A percentile compares a stretch with the other conserved stretches of the same genome.
These are phyloP conservation scores for Sicus ferrugineus DNA, from an alignment of 2,888 invertebrate species.

Conservation along the genomic window DNA sequence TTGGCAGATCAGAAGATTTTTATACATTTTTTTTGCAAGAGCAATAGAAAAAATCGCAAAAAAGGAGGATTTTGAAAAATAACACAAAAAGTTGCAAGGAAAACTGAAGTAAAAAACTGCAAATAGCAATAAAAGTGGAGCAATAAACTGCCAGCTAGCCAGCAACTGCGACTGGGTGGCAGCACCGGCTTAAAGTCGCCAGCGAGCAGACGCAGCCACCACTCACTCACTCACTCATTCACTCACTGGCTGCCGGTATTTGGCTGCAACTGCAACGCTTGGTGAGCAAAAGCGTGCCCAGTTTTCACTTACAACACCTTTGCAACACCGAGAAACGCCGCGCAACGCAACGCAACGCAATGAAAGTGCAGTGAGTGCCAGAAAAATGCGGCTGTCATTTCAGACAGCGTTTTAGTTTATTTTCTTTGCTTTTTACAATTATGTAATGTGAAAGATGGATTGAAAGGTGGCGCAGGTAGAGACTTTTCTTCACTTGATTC, in stretches of 20 bases:
- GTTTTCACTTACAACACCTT: not conserved
- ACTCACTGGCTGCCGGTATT: not conserved
- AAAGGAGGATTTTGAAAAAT: not conserved
- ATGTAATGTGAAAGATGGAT: too few species aligned
- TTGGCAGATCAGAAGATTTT: not conserved
- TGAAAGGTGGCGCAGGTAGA: too few species aligned
- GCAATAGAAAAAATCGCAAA: not conserved
- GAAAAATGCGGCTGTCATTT: too few species aligned
- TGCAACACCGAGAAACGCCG: not conserved
- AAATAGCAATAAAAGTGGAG: conserved; percentile 17
- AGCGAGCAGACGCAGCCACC: not conserved
- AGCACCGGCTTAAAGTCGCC: too few species aligned
- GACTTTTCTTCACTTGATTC: too few species aligned
- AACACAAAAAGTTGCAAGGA: not conserved
- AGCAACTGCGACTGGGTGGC: not conserved
- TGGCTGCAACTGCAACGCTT: not conserved
- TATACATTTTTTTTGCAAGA: not conserved
- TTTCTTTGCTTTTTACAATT: too few species aligned
- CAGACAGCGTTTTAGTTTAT: too few species aligned
- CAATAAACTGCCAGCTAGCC: conserved; percentile 5
- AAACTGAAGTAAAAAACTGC: not conserved
- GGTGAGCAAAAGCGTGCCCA: not conserved
- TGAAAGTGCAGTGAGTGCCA: too few species aligned
- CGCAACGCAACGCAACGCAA: not conserved
- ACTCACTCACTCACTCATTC: not conserved